Base-by-base conservation (phyloP, 2,113 vertebrate genomes). In the Pimephales promelas region DNA sequence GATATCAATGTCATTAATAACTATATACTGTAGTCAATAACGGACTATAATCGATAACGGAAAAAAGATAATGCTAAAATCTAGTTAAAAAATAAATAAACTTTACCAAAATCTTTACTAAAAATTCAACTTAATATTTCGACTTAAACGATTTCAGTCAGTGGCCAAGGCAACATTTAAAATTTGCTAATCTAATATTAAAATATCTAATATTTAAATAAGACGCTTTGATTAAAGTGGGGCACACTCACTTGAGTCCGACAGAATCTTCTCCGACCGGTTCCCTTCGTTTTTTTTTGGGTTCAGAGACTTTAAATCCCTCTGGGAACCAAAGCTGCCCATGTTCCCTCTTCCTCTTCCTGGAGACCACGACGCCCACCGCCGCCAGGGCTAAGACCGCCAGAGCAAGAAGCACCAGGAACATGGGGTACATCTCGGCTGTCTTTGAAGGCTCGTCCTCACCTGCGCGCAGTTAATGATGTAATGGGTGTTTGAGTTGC, bases 261-360 rank as follows among this genome's bases (percentile, higher is more conserved):
- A 99, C 97, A 10, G 97, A 98, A 90, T 99, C 98, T 90, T 99
- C 97, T 86, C 98, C 98, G 0, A 99, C 92, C 0, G 98, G 98
- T 40, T 99, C 97, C 28, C 97, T 94, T 3, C 98, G 95, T 89
- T 98, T 98, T 95, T 99, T 98, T 90, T 98, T 99, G 0, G 97
- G 95, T 83, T 98, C 97, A 0, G 95, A 95, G 85, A 96, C 95
- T 91, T 96, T 97, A 94, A 98, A 99, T 83, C 97, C 98, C 81
- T 99, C 98, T 0, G 98, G 98, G 86, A 98, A 97, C 98, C 98
- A 99, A 0, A 99, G 97, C 93, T 98, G 97, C 11, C 98, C 98
- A 47, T 99, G 98, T 92, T 99, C 97, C 73, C 98, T 93, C 61
- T 96, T 94, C 34, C 97, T 92, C 90, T 97, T 98, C 4, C 96